Base-by-base conservation (phyloP, 2,797 vertebrate species). In the Brotula barbata region DNA sequence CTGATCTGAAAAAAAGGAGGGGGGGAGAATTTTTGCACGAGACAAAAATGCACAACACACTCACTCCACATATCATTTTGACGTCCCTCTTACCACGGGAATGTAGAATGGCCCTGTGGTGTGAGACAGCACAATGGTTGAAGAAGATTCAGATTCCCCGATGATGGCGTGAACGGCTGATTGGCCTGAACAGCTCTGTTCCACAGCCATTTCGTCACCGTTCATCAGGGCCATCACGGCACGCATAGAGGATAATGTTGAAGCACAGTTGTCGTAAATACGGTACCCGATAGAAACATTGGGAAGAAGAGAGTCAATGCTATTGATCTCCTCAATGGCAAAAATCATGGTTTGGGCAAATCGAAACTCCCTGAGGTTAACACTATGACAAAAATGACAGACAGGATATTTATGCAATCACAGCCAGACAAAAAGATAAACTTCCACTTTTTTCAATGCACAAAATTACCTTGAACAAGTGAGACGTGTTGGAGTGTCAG, bases 291-390 rank as follows among this genome's bases (percentile, higher is more conserved):
- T 71, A 5, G 88, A 81, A 23, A 91, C 67, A 66, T 88, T 88
- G 0, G 87, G 86, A 19, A 92, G 91, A 63, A 91, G 68, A 51
- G 25, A 42, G 23, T 60, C 60, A 67, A 62, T 89, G 60, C 64
- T 82, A 75, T 92, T 91, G 46, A 92, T 92, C 83, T 92, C 90
- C 40, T 90, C 78, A 22, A 91, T 88, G 45, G 89, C 86, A 75
- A 90, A 92, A 23, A 90, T 89, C 88, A 91, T 87, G 0, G 87
- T 87, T 61, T 92, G 89, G 4, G 89, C 89, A 79, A 90, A 88
- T 45, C 89, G 85, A 51, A 92, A 87, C 64, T 89, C 90, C 77
- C 90, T 85, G 15, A 89, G 77, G 69, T 90, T 89, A 21, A 90
- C 64, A 51, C 90, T 92, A 58, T 52, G 33, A 65, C 31, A 78